These are phyloP conservation scores for Drosophila ercepeae DNA, from an alignment of 1,140 invertebrate species.

Conservation along the genomic window DNA sequence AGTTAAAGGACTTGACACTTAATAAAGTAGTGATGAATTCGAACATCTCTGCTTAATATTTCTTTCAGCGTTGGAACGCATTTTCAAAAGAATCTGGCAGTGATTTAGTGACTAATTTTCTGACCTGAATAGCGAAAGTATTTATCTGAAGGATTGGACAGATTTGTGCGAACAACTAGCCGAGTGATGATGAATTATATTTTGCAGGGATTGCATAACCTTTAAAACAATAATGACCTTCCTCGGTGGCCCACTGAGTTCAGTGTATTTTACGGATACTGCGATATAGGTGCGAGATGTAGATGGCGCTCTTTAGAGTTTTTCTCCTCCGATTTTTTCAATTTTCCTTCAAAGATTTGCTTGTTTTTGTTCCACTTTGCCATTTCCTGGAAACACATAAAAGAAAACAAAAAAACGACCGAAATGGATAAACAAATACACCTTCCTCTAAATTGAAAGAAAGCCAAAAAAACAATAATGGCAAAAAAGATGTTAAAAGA, in stretches of 20 bases:
- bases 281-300: conserved; percentile 31
- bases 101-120: conserved; percentile 35
- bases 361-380: conserved; percentile 46
- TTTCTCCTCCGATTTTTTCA: background rate
- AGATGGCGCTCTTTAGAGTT: conserved; percentile 38
- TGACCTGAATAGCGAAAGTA: conserved; percentile 30
- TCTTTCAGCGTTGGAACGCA: background rate
- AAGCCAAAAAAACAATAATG: conserved; percentile 1
- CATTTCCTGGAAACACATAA: conserved; percentile 71
- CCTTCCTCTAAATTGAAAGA: conserved; percentile 21
- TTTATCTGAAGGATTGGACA: conserved; percentile 23
- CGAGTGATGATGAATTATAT: conserved; percentile 23
- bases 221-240: conserved; percentile 54
- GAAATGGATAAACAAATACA: conserved; percentile 47
- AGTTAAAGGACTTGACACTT: conserved; percentile 35
- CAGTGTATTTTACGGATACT: conserved; percentile 40
- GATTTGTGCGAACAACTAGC: conserved; percentile 11
- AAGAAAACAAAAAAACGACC: conserved; percentile 12
- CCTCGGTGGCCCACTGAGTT: conserved; percentile 6
- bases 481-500: conserved; percentile 32
- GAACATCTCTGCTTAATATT: conserved; percentile 25
- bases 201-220: conserved; percentile 35
- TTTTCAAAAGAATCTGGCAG: conserved; percentile 26
- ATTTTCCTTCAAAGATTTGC: background rate
- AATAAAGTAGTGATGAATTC: conserved; percentile 28